phyloP scores from a whole-genome alignment of 37 sponge, comb jelly and placozoan genomes.

The Crambe crambe region DNA sequence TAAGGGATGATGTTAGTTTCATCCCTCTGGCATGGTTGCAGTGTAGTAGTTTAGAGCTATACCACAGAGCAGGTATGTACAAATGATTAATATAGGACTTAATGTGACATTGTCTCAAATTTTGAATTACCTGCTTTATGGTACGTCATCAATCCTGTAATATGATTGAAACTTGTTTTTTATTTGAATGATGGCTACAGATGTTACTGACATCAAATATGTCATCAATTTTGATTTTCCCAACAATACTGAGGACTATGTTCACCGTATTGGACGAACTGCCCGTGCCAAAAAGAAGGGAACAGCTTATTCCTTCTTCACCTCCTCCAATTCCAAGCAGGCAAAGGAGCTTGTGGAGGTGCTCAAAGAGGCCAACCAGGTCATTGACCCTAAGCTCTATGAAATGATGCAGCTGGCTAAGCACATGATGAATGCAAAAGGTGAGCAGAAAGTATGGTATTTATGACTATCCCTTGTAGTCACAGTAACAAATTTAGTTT shows the following conservation, averaged over 20 bases:
- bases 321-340: constrained; percentile 69
- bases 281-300: constrained; percentile 90
- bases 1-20: too few species aligned
- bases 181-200: constrained; percentile 16
- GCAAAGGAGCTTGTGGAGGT: constrained; percentile 87
- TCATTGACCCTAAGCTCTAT: constrained; percentile 65
- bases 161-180: too few species aligned
- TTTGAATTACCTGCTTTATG: too few species aligned
- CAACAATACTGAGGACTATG: constrained; percentile 92
- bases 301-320: constrained; percentile 96
- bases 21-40: too few species aligned
- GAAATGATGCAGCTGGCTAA: constrained; percentile 74
- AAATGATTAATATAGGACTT: too few species aligned
- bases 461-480: too few species aligned
- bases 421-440: constrained; percentile 18
- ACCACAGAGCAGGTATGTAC: too few species aligned
- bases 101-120: too few species aligned
- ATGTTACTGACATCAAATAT: constrained; percentile 90
- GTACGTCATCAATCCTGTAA: too few species aligned
- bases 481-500: too few species aligned
- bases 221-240: constrained; percentile 99
- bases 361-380: constrained; percentile 87
- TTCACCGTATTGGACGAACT: constrained; percentile 98
- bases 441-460: too few species aligned
- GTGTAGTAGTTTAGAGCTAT: too few species aligned